These are phyloP conservation scores for Hexactinellida sp. DNA, from an alignment of 37 sponge, comb jelly and placozoan species.

Conservation along the genomic window DNA sequence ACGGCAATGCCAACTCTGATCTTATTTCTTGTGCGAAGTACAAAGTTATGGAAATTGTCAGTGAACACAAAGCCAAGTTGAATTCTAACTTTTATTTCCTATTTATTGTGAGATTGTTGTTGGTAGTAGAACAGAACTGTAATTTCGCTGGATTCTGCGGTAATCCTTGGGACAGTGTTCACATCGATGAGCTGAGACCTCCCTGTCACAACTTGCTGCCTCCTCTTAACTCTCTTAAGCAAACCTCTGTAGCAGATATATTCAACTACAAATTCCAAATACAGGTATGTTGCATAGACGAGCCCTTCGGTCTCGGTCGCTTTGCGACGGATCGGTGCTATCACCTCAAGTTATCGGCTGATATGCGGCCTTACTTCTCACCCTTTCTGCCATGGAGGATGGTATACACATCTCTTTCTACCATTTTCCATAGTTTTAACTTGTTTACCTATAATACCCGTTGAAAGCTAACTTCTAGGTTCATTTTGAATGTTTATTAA, in stretches of 20 bases:
- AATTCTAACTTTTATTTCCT: not conserved
- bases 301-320: too few species aligned
- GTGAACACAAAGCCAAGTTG: not conserved
- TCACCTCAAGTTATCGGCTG: too few species aligned
- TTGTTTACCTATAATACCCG: too few species aligned
- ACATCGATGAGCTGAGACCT: not conserved
- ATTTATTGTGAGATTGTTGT: not conserved
- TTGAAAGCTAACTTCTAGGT: too few species aligned
- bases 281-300: not conserved
- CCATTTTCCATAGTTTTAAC: too few species aligned
- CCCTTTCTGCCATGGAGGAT: too few species aligned
- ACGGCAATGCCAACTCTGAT: not conserved
- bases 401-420: too few species aligned
- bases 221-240: not conserved
- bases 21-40: not conserved
- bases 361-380: too few species aligned
- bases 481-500: too few species aligned
- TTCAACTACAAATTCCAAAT: not conserved
- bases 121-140: not conserved
- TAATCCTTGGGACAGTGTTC: not conserved
- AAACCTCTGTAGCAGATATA: not conserved
- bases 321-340: too few species aligned
- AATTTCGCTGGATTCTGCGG: not conserved
- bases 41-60: not conserved
- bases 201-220: not conserved